Conservation (phyloP, 2,888 invertebrate species). For the Aphelenchoides bicaudatus region DNA sequence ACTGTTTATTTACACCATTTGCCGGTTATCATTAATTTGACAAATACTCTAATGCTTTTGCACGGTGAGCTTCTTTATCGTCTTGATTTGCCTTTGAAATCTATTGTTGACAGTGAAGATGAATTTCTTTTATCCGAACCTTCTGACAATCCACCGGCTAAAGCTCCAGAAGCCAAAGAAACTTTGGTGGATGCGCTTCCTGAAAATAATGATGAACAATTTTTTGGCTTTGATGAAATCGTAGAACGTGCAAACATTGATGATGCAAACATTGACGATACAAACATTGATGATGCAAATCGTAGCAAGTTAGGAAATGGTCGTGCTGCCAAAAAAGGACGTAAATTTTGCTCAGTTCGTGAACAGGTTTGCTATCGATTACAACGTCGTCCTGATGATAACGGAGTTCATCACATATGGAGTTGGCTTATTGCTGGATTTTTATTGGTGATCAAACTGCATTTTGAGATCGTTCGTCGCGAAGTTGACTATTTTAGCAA, state of each 20-base stretch:
- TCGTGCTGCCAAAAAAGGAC: too few species aligned
- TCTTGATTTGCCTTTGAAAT: background rate
- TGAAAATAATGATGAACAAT: background rate
- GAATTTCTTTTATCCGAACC: too few species aligned
- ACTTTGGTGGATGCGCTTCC: too few species aligned
- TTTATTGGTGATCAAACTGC: slow-evolving; percentile 1
- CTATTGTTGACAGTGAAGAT: background rate
- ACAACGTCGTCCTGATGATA: background rate
- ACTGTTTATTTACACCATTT: background rate
- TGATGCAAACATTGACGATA: background rate
- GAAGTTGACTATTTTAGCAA: background rate
- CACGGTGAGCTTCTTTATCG: background rate
- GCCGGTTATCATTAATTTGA: background rate
- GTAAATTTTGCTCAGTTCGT: too few species aligned
- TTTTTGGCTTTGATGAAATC: background rate
- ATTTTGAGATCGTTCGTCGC: background rate
- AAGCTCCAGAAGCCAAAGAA: too few species aligned
- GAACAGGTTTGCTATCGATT: background rate
- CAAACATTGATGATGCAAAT: background rate
- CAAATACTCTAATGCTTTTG: background rate
- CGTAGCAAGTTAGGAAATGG: background rate
- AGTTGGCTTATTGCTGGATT: background rate
- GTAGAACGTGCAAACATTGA: background rate
- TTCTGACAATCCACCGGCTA: background rate
- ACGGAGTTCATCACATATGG: slow-evolving; percentile 2